These are phyloP conservation scores for Zapus hudsonius DNA, from an alignment of 2,113 vertebrate species.

Conservation along the genomic window DNA sequence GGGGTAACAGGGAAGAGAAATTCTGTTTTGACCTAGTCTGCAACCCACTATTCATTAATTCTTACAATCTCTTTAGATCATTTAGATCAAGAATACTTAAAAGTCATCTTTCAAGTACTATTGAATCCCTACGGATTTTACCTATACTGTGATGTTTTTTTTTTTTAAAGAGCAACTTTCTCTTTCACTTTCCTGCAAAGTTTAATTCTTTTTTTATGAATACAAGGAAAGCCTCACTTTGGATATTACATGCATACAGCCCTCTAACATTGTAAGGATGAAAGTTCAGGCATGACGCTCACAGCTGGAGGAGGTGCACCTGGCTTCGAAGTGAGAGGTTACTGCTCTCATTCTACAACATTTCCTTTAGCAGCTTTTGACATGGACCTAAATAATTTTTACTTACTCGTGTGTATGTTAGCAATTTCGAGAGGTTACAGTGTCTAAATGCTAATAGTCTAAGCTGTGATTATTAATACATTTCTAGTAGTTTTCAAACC, in stretches of 20 bases:
- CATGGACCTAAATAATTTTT: constrained; percentile 56
- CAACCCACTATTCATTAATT: constrained; percentile 79
- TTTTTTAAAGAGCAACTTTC: constrained; percentile 70
- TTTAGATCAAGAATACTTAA: constrained; percentile 78
- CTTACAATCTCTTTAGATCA: constrained; percentile 69
- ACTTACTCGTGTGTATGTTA: constrained; percentile 53
- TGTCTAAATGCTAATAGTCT: constrained; percentile 13
- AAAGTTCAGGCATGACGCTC: constrained; percentile 65
- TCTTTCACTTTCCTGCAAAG: constrained; percentile 69
- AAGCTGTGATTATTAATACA: background rate
- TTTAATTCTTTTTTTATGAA: constrained; percentile 78
- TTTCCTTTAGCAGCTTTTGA: constrained; percentile 49
- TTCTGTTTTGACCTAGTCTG: constrained; percentile 56
- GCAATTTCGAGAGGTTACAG: constrained; percentile 55
- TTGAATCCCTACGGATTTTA: constrained; percentile 77
- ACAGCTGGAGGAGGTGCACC: constrained; percentile 1
- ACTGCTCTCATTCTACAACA: constrained; percentile 58
- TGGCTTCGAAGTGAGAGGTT: background rate
- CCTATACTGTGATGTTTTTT: constrained; percentile 74
- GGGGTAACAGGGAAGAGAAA: constrained; percentile 47
- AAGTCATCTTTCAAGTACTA: constrained; percentile 77
- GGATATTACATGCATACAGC: constrained; percentile 43
- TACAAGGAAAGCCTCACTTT: constrained; percentile 59
- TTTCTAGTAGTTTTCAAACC: constrained; percentile 32
- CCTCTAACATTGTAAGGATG: constrained; percentile 50